Evolutionary conservation across 2,113 vertebrate species (phyloP).

Genomic region (Proteles cristata): DNA sequence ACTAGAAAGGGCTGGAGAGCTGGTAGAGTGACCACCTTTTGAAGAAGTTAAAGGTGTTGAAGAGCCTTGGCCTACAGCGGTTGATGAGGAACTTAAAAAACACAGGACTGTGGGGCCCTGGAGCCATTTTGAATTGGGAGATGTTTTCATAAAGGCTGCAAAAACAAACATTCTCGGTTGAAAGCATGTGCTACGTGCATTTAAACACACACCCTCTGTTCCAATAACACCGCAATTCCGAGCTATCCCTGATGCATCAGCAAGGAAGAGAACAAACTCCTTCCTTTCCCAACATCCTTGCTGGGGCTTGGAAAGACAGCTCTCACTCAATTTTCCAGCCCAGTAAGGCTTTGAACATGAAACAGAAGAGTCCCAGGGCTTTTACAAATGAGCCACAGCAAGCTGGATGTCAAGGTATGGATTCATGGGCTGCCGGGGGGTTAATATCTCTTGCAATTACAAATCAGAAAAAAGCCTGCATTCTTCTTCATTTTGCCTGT

Average conservation of each 20-base stretch:
- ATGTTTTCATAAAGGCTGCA: conserved; percentile 64
- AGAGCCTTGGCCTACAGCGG: not conserved
- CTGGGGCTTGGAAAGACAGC: conserved; percentile 17
- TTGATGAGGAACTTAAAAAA: not conserved
- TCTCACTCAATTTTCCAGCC: conserved; percentile 55
- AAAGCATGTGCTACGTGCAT: conserved; percentile 43
- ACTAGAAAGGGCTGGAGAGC: not conserved
- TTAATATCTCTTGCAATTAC: conserved; percentile 70
- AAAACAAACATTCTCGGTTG: conserved; percentile 56
- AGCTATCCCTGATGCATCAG: not conserved
- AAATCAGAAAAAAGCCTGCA: conserved; percentile 63
- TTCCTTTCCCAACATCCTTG: conserved; percentile 18
- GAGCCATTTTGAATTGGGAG: conserved; percentile 47
- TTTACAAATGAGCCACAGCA: conserved; percentile 73
- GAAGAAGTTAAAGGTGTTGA: not conserved
- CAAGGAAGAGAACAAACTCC: conserved; percentile 24
- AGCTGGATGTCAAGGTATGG: conserved; percentile 50
- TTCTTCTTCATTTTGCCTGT: conserved; percentile 63
- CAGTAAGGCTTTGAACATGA: conserved; percentile 60
- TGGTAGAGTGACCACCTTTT: not conserved
- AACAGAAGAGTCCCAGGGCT: conserved; percentile 61
- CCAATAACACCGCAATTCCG: not conserved
- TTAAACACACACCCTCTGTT: conserved; percentile 62
- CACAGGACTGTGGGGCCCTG: not conserved
- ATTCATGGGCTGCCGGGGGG: conserved; percentile 69